Conservation (phyloP, 2,888 invertebrate genomes). For the Furcula furcula region DNA sequence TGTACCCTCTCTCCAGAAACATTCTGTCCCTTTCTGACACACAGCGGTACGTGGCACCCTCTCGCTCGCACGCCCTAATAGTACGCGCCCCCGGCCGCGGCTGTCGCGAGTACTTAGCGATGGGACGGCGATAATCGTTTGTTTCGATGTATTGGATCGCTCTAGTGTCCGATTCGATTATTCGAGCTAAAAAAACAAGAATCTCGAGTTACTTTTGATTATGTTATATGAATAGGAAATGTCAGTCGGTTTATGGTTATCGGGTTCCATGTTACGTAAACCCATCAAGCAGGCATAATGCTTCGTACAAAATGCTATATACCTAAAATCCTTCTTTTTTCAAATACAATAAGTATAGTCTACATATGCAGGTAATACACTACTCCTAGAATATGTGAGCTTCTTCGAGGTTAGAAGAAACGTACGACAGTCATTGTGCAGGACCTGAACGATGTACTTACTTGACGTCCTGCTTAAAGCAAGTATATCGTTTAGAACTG, state of each 20-base stretch:
- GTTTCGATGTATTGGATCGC: conserved; percentile 68
- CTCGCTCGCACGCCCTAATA: conserved; percentile 45
- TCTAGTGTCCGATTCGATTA: conserved; percentile 67
- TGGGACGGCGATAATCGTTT: conserved; percentile 62
- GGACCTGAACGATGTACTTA: too few species aligned
- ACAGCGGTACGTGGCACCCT: conserved; percentile 13
- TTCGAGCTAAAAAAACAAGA: conserved; percentile 49
- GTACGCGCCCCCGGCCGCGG: conserved; percentile 33
- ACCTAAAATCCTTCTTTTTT: too few species aligned
- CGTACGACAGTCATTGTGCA: too few species aligned
- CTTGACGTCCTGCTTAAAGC: too few species aligned
- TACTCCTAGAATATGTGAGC: too few species aligned
- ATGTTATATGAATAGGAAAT: conserved; percentile 13
- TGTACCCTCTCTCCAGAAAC: conserved; percentile 21
- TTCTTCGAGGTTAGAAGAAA: too few species aligned
- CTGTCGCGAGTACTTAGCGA: conserved; percentile 72
- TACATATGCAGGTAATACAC: too few species aligned
- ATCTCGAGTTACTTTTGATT: conserved; percentile 39
- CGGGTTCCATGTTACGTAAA: too few species aligned
- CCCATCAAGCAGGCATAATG: too few species aligned
- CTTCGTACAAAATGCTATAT: too few species aligned
- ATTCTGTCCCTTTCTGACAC: conserved; percentile 35
- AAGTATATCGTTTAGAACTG: too few species aligned
- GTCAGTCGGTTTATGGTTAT: conserved; percentile 10
- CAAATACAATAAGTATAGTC: too few species aligned